Evolutionary conservation across 2,797 vertebrate genomes (phyloP), one percentile per base, ranked within the genome.

Genomic region (Harpagifer antarcticus): DNA sequence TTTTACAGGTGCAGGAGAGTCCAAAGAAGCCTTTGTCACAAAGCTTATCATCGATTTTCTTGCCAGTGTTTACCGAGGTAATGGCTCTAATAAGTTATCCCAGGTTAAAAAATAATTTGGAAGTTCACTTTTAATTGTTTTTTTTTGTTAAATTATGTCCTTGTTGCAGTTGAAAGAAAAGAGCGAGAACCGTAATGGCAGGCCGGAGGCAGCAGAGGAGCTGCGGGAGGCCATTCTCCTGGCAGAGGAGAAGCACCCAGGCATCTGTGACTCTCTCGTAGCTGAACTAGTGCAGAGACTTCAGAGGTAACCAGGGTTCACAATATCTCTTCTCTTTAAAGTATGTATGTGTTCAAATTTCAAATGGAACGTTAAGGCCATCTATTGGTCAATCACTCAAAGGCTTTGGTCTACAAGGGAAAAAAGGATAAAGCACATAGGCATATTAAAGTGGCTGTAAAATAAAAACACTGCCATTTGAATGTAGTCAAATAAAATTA

Each of bases 31-130:
- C 96, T 90, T 94, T 96, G 64, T 99, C 97, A 59, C 96, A 98
- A 85, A 97, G 97, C 88, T 93, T 98, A 86, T 95, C 97, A 45
- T 95, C 97, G 50, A 95, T 99, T 91, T 97, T 99, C 88, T 94
- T 96, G 40, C 97, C 98, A 42, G 81, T 99, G 78, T 99, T 99
- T 95, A 93, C 94, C 66, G 98, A 99, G 96, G 98, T 99, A 94
- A 95, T 88, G 59, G 8, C 53, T 42, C 58, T 4, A 23, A 52
- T 16, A 20, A 14, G 0, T 60, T 68, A 60, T n/a, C 19, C 12
- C 12, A 58, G 33, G 42, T 69, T 50, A 56, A 60, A 54, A 64
- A 23, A 17, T 75, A 23, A 49, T 37, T 9, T 42, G 5, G 13
- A 16, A 2, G 10, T 33, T 9, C 1, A 40, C 11, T 9, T 63